Percentiles rank a stretch among this genome's conserved stretches.
phyloP scores from a whole-genome alignment of 2,888 invertebrate genomes.

The Cetonia aurata region DNA sequence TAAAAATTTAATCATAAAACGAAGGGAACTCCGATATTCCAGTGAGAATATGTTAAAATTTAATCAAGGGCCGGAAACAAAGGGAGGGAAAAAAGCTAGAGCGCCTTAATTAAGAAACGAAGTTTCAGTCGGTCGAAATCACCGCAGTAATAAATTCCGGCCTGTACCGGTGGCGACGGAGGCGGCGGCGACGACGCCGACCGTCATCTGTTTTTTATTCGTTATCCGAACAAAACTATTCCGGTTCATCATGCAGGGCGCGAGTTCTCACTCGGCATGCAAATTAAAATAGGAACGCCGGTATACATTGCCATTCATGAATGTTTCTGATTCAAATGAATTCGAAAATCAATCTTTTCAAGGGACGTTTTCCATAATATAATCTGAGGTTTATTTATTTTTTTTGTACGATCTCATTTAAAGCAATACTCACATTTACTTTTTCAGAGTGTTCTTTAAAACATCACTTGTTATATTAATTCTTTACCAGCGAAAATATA shows the following conservation, averaged over 20 bases:
- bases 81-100: slow-evolving; percentile 9
- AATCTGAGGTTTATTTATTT: too few species aligned
- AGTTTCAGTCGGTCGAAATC: slow-evolving; percentile 38
- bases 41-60: slow-evolving; percentile 34
- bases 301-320: background rate
- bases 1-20: slow-evolving; percentile 31
- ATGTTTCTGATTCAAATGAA: background rate
- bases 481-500: too few species aligned
- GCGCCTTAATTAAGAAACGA: slow-evolving; percentile 40
- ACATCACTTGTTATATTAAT: too few species aligned
- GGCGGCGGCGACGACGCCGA: slow-evolving; percentile 16
- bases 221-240: slow-evolving; percentile 36
- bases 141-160: slow-evolving; percentile 36
- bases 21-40: slow-evolving; percentile 23
- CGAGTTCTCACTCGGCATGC: slow-evolving; percentile 15
- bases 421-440: too few species aligned
- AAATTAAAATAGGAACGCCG: slow-evolving; percentile 24
- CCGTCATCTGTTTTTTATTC: slow-evolving; percentile 37
- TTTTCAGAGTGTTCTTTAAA: too few species aligned
- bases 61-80: slow-evolving; percentile 34
- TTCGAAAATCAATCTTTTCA: too few species aligned
- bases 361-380: too few species aligned
- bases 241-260: slow-evolving; percentile 29
- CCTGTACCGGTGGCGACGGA: slow-evolving; percentile 2
- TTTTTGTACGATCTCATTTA: too few species aligned